Base-by-base conservation (phyloP, 2,113 vertebrate genomes). In the Channa maculata region DNA sequence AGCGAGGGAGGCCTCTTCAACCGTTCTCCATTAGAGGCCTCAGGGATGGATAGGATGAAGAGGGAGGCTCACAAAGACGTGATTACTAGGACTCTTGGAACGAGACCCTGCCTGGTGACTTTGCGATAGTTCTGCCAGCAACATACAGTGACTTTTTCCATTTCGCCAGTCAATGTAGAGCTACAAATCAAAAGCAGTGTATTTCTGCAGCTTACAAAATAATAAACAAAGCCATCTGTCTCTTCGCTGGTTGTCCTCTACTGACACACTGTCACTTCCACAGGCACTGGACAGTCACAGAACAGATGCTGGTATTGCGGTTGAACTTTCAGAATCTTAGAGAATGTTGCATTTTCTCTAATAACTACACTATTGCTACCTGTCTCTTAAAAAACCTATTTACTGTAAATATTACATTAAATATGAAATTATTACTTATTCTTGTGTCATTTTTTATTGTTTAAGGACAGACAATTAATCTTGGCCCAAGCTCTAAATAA, bases 31-130 rank as follows among this genome's bases (percentile, higher is more conserved):
- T 90, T 76, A 80, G 57, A 79, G 66, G 58, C 84, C 73, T 87
- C 46, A 12, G 87, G 86, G 84, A 87, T 13, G 58, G 70, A 84
- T 73, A 78, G 83, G 85, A 86, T 88, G 78, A 89, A 72, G 75
- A 86, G 81, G 53, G 51, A 54, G 57, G 41, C 78, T 75, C 63
- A 82, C 86, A 86, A 84, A 89, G 84, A 87, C 83, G 63, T 85
- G 88, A 93, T 92, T 92, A 91, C 75, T 79, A 70, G 85, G 90
- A 91, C 85, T 70, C 86, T 90, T 88, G 88, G 80, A 93, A 87
- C 54, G 86, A 86, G 85, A 88, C 74, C 66, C 52, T 33, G 80
- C 73, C 77, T 79, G 74, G 84, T 88, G 91, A 84, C 80, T 91
- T 87, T 91, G 82, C 48, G 68, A 75, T 81, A 79, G 79, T 87